phyloP scores from a whole-genome alignment of 2,113 vertebrate species.

The Microtus richardsoni region DNA sequence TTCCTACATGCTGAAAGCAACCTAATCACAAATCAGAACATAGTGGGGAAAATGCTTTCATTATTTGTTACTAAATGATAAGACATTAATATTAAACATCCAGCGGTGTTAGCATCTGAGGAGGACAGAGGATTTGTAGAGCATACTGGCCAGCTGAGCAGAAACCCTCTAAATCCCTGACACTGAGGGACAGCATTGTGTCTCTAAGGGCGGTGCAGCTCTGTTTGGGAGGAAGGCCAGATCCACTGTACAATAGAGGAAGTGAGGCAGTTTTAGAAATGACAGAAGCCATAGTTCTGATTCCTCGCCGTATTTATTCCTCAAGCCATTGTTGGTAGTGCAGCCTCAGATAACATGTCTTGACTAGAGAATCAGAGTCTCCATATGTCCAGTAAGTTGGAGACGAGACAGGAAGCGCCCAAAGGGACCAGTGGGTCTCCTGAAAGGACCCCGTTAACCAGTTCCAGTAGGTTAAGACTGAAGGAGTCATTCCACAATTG shows the following conservation, averaged over 20 bases:
- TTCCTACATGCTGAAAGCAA: neutral
- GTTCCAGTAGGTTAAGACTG: too few species aligned
- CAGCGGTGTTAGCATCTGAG: neutral
- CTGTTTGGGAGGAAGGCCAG: neutral
- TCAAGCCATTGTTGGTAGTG: neutral
- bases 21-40: conserved; percentile 1
- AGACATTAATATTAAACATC: neutral
- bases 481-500: too few species aligned
- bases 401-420: too few species aligned
- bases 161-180: neutral
- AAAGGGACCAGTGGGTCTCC: neutral
- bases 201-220: neutral
- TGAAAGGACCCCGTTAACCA: too few species aligned
- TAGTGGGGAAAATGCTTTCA: neutral
- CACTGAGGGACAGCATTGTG: neutral
- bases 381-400: neutral
- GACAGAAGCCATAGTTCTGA: neutral
- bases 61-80: neutral
- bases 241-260: too few species aligned
- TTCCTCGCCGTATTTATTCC: neutral
- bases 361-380: neutral
- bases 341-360: neutral
- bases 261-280: neutral
- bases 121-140: neutral
- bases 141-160: neutral